Percentiles rank a stretch among this genome's conserved stretches.
Conservation (phyloP, 2,113 vertebrate genomes). For the Neoarius graeffei region DNA sequence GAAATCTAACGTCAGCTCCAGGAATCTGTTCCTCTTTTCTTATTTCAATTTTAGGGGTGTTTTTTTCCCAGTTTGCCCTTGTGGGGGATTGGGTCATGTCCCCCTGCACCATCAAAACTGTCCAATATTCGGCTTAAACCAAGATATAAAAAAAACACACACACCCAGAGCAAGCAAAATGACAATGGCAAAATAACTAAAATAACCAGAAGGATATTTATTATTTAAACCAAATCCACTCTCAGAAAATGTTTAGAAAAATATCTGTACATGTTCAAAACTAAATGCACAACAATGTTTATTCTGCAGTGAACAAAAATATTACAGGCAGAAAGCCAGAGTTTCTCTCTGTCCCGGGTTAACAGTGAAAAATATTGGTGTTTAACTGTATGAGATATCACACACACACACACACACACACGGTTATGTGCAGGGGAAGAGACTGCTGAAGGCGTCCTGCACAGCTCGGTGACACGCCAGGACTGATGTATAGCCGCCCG, state of each 20-base stretch:
- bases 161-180: neutral
- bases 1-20: too few relatives aligned
- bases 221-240: neutral
- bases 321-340: neutral
- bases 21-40: too few relatives aligned
- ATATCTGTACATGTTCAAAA: neutral
- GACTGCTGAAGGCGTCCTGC: slow-evolving; percentile 94
- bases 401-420: neutral
- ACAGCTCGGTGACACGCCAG: slow-evolving; percentile 92
- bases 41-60: too few relatives aligned
- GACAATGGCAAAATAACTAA: neutral
- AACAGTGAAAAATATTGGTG: neutral
- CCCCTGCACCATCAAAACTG: neutral
- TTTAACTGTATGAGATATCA: neutral
- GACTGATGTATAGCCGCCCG: slow-evolving; percentile 90
- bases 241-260: neutral
- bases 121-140: neutral
- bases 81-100: too few relatives aligned
- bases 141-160: neutral
- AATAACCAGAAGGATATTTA: neutral
- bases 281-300: neutral
- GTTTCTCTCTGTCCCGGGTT: neutral
- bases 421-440: slow-evolving; percentile 67
- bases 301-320: neutral
- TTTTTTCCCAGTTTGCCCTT: too few relatives aligned